These are phyloP conservation scores for Meta bourneti DNA, from an alignment of 2,888 invertebrate species.

Conservation along the genomic window DNA sequence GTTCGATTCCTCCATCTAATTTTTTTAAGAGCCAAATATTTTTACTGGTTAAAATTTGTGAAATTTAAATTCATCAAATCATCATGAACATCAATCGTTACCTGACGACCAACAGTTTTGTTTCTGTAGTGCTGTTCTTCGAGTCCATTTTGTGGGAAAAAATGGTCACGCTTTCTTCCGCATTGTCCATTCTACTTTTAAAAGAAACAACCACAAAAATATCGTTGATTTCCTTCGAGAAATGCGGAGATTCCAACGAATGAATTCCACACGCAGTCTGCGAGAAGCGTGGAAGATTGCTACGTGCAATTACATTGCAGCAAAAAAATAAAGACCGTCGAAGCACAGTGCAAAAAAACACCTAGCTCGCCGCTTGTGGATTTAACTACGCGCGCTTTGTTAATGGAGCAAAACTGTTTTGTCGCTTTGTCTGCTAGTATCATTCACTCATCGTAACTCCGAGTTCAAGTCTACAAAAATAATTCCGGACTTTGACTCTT, in stretches of 20 bases:
- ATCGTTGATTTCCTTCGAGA: no score
- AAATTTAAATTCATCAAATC: no score
- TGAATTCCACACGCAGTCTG: neutral
- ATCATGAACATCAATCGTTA: no score
- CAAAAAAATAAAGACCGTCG: neutral
- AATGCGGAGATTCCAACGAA: neutral
- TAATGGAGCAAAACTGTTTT: conserved; percentile 11
- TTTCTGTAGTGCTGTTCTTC: no score
- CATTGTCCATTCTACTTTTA: no score
- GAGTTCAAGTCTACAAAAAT: neutral
- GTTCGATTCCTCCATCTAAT: no score
- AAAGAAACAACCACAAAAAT: no score
- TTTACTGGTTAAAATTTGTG: no score
- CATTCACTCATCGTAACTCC: neutral
- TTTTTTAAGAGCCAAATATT: no score
- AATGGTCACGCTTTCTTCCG: no score
- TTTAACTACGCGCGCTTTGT: neutral
- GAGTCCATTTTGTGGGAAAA: no score
- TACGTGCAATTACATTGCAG: neutral
- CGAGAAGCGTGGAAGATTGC: neutral
- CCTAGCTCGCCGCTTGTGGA: neutral
- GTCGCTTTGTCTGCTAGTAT: neutral
- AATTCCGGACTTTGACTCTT: neutral
- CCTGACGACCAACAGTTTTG: no score
- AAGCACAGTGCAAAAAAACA: neutral